Evolutionary conservation across 1,140 invertebrate genomes (phyloP), one percentile per base, ranked within the genome.

Genomic region (Heliconius congener): DNA sequence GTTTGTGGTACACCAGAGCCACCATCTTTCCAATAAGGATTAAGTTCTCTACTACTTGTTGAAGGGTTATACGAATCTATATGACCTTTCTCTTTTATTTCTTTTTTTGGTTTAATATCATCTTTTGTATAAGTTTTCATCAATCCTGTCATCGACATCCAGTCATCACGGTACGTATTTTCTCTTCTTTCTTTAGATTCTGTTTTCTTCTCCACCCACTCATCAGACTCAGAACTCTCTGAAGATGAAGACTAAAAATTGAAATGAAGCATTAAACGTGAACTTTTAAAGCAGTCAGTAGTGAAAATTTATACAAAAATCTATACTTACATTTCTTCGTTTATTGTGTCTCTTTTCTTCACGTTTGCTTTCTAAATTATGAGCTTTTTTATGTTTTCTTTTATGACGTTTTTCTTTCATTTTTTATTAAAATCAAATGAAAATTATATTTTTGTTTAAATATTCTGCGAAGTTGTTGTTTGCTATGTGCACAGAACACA

Each of bases 21-120:
- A 78, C 97, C 98, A 94, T 97, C 95, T 95, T 98, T 98, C 98
- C 98, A 99, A 91, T 98, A 98, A 2, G 98, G 98, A 96, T 99
- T 99, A 71, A 99, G 93, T 95, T 99, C 98, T 86, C 96, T 95
- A 3, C 87, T 90, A 87, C 96, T 97, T 81, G 96, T 97, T 3
- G 97, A 96, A 57, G 97, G 97, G 95, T 98, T 95, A 84, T 96
- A 96, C 19, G 95, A 94, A 81, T 96, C 95, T 74, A 95, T 95
- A 81, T 95, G 90, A 84, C 95, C 93, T 84, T 96, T 95, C 52
- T 95, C 85, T 76, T 95, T 94, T 84, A 89, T 85, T 80, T 94
- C 95, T 70, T 88, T 85, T 74, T 94, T 92, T 72, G 88, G 91
- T 83, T 90, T 95, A 76, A 89, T 87, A 71, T 96, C 94, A 13